Base-by-base conservation (phyloP, 2,888 invertebrate genomes). In the Troides oblongomaculatus region DNA sequence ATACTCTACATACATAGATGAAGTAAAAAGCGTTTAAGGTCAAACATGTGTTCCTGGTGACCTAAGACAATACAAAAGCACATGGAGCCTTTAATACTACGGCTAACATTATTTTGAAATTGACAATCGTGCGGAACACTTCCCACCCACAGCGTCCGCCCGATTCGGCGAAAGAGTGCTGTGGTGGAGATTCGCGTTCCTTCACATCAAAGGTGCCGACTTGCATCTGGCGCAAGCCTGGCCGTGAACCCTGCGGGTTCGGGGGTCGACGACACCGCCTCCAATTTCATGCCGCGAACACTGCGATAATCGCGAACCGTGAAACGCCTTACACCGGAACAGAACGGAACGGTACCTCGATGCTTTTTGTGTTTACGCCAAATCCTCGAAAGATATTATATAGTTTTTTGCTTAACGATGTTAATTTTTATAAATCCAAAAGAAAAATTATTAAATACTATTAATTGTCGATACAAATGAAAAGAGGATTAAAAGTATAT, bases 211-310 rank as follows among this genome's bases (percentile, higher is more conserved):
- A 84, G 71, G 73, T 74, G 74, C 78, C 79, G 76, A 72, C 77
- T 80, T 77, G 77, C 81, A 80, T 79, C 78, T 79, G 81, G 76
- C 76, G 73, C 67, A 78, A 82, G 84, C 79, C 80, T 83, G 86
- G 86, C 87, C 89, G 75, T 86, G 88, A 89, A 87, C 89, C 81
- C 82, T 77, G 79, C 81, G 81, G 79, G 81, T 81, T 69, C 72
- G 81, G 79, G 86, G 70, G 66, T 70, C 70, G 67, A 60, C 70
- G 70, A 70, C 70, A 70, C 70, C 77, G 81, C 81, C 83, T 86
- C 80, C 87, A 85, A 87, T 85, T 85, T 84, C 82, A 86, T 83
- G 83, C 82, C 67, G 74, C 78, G 72, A 77, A 75, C 77, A 81
- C 83, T 86, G 78, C 79, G 79, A 81, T 81, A 81, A 79, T 77